Percentiles rank a stretch among this genome's conserved stretches.
These are phyloP conservation scores for Melinopterus prodromus DNA, from an alignment of 2,888 invertebrate genomes.

Conservation along the genomic window DNA sequence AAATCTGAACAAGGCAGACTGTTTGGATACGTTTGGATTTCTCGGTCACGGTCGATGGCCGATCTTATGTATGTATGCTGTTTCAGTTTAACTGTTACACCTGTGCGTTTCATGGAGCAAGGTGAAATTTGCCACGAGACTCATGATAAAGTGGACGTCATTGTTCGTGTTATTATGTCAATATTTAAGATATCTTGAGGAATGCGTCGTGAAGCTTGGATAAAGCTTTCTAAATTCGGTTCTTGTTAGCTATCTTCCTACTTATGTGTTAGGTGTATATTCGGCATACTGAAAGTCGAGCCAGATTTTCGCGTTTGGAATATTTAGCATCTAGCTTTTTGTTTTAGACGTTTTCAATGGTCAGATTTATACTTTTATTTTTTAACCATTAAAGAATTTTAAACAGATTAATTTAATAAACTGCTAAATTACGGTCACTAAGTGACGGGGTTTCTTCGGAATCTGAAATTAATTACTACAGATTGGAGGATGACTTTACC, in stretches of 20 bases:
- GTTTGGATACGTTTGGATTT: background rate
- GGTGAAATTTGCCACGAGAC: background rate
- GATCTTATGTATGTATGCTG: background rate
- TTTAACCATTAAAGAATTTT: no score
- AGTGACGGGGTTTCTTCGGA: no score
- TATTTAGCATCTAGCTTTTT: no score
- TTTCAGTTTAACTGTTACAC: background rate
- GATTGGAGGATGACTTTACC: no score
- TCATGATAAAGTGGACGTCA: background rate
- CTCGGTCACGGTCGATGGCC: background rate
- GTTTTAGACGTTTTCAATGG: no score
- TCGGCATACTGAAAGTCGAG: no score
- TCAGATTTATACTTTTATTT: no score
- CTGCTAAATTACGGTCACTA: no score
- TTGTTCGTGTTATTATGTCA: background rate
- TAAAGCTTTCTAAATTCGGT: background rate
- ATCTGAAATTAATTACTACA: no score
- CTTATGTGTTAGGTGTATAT: no score
- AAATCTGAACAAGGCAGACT: background rate
- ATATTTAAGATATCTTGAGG: background rate
- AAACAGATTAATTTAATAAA: no score
- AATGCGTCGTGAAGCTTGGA: background rate
- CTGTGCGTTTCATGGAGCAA: background rate
- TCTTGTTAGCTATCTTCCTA: background rate
- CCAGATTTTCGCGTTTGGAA: no score